phyloP scores from a whole-genome alignment of 1,140 invertebrate species.

The Cephus cinctus region DNA sequence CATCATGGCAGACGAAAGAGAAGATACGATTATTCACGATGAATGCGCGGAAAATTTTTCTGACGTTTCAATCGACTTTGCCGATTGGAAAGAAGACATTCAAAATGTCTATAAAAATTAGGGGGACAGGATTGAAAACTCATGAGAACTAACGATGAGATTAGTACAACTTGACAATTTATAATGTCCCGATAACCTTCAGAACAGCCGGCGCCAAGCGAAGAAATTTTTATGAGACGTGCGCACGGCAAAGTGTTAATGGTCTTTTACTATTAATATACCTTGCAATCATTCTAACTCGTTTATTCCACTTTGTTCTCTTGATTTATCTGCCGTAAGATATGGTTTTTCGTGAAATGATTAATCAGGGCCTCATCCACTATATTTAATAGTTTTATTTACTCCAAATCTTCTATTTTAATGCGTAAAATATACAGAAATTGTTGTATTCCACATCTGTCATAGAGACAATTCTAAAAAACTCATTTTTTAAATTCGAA shows the following conservation, averaged over 20 bases:
- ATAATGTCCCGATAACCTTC: not conserved
- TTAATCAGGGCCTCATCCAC: no score
- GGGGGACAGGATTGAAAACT: slow-evolving; percentile 5
- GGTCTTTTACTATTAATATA: no score
- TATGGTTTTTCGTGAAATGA: no score
- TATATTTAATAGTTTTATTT: no score
- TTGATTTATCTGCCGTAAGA: no score
- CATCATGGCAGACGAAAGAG: slow-evolving; percentile 9
- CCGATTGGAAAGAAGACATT: slow-evolving; percentile 5
- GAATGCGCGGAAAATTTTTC: slow-evolving; percentile 1
- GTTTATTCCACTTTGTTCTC: no score
- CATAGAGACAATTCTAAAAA: no score
- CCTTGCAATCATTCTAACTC: no score
- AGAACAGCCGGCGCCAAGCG: not conserved
- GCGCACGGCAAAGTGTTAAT: slow-evolving; percentile 4
- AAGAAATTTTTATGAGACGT: slow-evolving; percentile 3
- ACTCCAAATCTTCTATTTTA: no score
- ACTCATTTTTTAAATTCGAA: no score
- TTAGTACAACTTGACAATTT: slow-evolving; percentile 6
- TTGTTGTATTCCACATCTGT: no score
- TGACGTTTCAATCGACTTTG: slow-evolving; percentile 4
- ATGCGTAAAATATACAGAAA: no score
- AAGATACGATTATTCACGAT: slow-evolving; percentile 6
- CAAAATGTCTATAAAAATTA: not conserved
- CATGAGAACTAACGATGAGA: slow-evolving; percentile 6